phyloP scores from a whole-genome alignment of 2,113 vertebrate species.

The Puntigrus tetrazona region DNA sequence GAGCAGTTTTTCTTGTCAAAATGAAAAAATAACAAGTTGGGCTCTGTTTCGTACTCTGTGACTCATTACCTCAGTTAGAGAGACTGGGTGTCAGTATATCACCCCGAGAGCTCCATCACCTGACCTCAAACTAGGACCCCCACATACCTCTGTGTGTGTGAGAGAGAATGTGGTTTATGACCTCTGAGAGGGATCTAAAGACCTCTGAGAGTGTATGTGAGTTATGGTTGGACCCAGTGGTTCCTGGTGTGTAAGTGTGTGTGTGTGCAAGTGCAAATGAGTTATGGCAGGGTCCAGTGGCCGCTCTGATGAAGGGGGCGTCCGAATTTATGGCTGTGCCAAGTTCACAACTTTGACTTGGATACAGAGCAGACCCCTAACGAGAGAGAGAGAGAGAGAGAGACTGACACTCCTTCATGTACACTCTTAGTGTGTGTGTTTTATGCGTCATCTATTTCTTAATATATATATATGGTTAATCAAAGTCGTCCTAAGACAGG shows the following conservation, averaged over 20 bases:
- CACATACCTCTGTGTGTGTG: constrained; percentile 52
- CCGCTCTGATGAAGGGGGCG: constrained; percentile 49
- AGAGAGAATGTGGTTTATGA: constrained; percentile 44
- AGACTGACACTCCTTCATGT: constrained; percentile 37
- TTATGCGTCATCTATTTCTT: neutral
- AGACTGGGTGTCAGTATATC: constrained; percentile 60
- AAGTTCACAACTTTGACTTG: constrained; percentile 54
- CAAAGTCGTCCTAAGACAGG: too few species aligned
- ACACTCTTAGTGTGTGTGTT: neutral
- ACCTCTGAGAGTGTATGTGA: constrained; percentile 40
- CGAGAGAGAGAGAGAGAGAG: constrained; percentile 61
- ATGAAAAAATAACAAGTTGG: constrained; percentile 71
- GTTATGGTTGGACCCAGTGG: constrained; percentile 50
- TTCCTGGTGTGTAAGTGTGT: constrained; percentile 24
- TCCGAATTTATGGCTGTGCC: constrained; percentile 50
- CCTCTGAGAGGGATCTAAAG: constrained; percentile 50
- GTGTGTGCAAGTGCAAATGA: constrained; percentile 41
- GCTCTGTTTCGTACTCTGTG: constrained; percentile 72
- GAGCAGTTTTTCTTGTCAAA: constrained; percentile 72
- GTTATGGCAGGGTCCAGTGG: constrained; percentile 51
- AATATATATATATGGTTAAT: too few species aligned
- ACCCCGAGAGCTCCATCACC: constrained; percentile 62
- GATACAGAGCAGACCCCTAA: constrained; percentile 47
- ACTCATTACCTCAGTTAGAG: constrained; percentile 72
- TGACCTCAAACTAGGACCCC: constrained; percentile 50